Evolutionary conservation across 1,140 invertebrate genomes (phyloP), one percentile per base, ranked within the genome.

Genomic region (Drusus annulatus): DNA sequence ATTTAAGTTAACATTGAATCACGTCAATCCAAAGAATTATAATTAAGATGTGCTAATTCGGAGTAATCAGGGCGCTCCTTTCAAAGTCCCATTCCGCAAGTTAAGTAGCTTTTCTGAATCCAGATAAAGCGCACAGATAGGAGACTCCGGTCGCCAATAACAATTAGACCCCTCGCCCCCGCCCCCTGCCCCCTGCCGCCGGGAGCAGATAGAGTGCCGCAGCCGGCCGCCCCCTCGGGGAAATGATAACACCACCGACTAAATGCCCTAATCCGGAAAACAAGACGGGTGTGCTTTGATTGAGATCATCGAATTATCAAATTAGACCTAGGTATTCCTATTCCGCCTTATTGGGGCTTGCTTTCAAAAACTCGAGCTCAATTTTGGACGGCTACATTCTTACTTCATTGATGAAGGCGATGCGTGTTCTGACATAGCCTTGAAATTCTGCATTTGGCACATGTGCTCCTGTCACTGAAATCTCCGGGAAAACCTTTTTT

Each of bases 281-380:
- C 25, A 71, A 71, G 68, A 71, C 68, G 17, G 36, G 68, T 51
- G 19, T 23, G 68, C 36, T 51, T 52, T 71, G 68, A 71, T 71
- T 71, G 68, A 71, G 68, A 23, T 71, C n/a, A 25, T 45, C 36
- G 68, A 19, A 51, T 71, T 71, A 71, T 71, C 68, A 28, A 71
- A 25, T 54, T 51, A 71, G 19, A 16, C 17, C 36, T n/a, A 65
- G 13, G 23, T 31, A 65, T 65, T 65, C 25, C 25, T 10, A 28
- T 65, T 23, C 2, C 5, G 17, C 7, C 23, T 65, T 31, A 28
- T 28, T 28, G 25, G 25, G 25, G 28, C 1, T 17, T 60, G 19
- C 10, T 45, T 45, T 45, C 19, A 60, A 60, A 60, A 21, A 60
- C 17, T 60, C 56, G 6, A 19, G 3, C 17, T 19, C 36, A 10